Evolutionary conservation across 1,140 invertebrate genomes (phyloP).

Genomic region (Prorops nasuta): DNA sequence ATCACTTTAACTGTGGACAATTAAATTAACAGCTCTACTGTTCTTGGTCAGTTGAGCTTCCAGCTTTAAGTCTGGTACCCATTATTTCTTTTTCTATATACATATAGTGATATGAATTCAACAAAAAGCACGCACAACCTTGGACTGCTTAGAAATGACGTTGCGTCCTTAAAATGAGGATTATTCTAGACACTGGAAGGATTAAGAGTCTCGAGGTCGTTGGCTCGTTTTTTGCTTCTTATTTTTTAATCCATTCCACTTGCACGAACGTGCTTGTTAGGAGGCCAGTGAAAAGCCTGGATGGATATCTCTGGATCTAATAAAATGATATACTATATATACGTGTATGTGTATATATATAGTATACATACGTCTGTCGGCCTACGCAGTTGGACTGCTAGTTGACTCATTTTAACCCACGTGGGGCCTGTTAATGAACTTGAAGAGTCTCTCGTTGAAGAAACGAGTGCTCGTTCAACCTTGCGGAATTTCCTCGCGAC

Average conservation of each 20-base stretch:
- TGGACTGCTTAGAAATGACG: too few species aligned
- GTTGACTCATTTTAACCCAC: constrained; percentile 15
- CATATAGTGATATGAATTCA: not conserved
- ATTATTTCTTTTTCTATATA: not conserved
- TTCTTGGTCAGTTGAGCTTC: too few species aligned
- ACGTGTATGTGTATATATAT: too few species aligned
- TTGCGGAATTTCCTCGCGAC: not conserved
- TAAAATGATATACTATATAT: too few species aligned
- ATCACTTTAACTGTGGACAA: constrained; percentile 7
- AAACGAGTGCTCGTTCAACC: not conserved
- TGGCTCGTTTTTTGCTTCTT: too few species aligned
- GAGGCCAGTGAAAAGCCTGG: not conserved
- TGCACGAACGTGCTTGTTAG: not conserved
- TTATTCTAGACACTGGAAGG: too few species aligned
- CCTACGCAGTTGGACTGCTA: constrained; percentile 10
- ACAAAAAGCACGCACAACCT: not conserved
- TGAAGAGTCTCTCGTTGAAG: constrained; percentile 5
- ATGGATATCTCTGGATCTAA: constrained; percentile 16
- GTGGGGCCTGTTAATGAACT: constrained; percentile 29
- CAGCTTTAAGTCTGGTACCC: too few species aligned
- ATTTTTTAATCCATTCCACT: not conserved
- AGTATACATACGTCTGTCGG: constrained; percentile 11
- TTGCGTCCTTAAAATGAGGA: too few species aligned
- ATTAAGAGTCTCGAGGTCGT: too few species aligned
- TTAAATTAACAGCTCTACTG: constrained; percentile 15